Evolutionary conservation across 1,140 invertebrate species (phyloP), one percentile per base, ranked within the genome.

Genomic region (Vollenhovia emeryi): DNA sequence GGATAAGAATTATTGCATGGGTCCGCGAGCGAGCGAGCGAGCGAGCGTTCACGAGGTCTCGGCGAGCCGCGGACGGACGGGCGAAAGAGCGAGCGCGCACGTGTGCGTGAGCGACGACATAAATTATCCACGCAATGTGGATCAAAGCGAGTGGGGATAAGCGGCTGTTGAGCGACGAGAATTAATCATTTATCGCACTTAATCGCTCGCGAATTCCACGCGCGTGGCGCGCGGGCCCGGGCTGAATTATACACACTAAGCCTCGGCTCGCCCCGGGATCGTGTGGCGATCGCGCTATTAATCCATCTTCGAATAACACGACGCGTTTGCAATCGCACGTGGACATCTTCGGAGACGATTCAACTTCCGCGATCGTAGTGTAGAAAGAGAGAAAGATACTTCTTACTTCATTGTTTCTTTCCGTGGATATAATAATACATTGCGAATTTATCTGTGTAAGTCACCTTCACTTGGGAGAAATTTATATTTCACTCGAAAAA

Each of bases 1-100:
- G 80, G 57, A 83, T 85, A 86, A 90, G 89, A 89, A 82, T 90
- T 86, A 87, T 90, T 84, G 52, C 60, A 45, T 73, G 27, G 48
- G 15, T 50, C 68, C 79, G 68, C 66, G 27, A 36, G 59, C 33
- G 45, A 45, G 33, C n/a, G 45, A 45, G 21, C n/a, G 69, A 40
- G 40, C 30, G 40, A 24, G 21, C 33, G 33, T 21, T 24, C 13
- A 15, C 57, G 24, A 18, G 43, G 40, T 43, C 64, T 43, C 64
- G 11, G 43, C 48, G 73, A n/a, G 27, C 33, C 5, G 66, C 50
- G 36, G 33, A 52, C 21, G 24, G 18, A n/a, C 43, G 52, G 21
- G 40, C 52, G 40, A n/a, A 40, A 36, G 8, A n/a, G 64, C 18
- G 7, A 3, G 71, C 18, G 59, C 21, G 11, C 13, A 36, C 30